Evolutionary conservation across 1,140 invertebrate genomes (phyloP).

Genomic region (Drosophila sucinea): DNA sequence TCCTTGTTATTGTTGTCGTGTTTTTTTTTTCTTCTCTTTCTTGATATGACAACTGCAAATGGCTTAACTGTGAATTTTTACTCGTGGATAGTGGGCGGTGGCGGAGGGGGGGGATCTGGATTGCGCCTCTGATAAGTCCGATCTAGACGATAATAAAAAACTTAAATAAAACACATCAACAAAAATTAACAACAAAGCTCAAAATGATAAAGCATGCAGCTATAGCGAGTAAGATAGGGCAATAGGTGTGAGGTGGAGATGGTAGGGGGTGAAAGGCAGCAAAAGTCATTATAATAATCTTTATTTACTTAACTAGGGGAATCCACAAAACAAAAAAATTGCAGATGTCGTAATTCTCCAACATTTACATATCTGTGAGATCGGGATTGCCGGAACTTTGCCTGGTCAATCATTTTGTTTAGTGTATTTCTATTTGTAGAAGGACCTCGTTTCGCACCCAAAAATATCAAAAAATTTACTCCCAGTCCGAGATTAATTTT

Average conservation of each 20-base stretch:
- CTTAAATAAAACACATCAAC: conserved; percentile 66
- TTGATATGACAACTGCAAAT: conserved; percentile 35
- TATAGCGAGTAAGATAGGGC: conserved; percentile 3
- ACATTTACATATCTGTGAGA: too few relatives aligned
- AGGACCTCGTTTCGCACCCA: too few relatives aligned
- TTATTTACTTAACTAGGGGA: background rate
- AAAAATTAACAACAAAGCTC: conserved; percentile 70
- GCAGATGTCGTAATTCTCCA: too few relatives aligned
- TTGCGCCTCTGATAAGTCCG: conserved; percentile 28
- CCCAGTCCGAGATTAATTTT: too few relatives aligned
- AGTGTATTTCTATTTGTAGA: too few relatives aligned
- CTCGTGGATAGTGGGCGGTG: conserved; percentile 21
- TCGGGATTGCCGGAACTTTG: too few relatives aligned
- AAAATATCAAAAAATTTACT: too few relatives aligned
- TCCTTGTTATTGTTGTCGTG: background rate
- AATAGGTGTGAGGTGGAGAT: background rate
- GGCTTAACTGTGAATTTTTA: conserved; percentile 72
- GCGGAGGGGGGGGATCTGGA: background rate
- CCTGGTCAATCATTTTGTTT: too few relatives aligned
- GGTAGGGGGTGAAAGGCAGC: background rate
- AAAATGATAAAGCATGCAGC: conserved; percentile 56
- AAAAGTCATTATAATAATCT: conserved; percentile 3
- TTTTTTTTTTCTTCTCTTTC: conserved; percentile 14
- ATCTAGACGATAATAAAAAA: conserved; percentile 69
- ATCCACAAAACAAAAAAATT: background rate